Evolutionary conservation across 1,140 invertebrate genomes (phyloP).

Genomic region (Camponotus pennsylvanicus): DNA sequence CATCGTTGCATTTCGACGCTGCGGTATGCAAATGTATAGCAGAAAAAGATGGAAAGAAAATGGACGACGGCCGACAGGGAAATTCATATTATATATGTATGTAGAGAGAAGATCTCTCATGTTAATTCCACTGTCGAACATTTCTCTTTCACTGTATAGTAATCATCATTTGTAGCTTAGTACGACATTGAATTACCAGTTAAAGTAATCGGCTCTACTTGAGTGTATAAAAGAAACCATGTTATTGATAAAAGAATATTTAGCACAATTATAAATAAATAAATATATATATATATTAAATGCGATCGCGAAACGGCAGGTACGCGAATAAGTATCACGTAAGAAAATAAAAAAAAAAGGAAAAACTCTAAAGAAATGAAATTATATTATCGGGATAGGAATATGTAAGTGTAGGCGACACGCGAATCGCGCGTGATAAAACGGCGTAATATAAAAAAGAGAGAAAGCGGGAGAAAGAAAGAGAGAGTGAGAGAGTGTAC

Average conservation of each 20-base stretch:
- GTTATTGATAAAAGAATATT: slow-evolving; percentile 80
- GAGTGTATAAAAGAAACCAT: slow-evolving; percentile 81
- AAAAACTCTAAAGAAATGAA: slow-evolving; percentile 56
- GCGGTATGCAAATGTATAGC: slow-evolving; percentile 64
- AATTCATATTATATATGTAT: slow-evolving; percentile 51
- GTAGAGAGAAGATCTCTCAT: slow-evolving; percentile 68
- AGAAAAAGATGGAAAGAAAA: slow-evolving; percentile 50
- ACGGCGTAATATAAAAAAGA: slow-evolving; percentile 66
- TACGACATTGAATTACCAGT: slow-evolving; percentile 82
- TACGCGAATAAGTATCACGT: slow-evolving; percentile 51
- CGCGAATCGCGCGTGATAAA: slow-evolving; percentile 50
- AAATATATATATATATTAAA: slow-evolving; percentile 70
- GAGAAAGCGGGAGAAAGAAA: neutral
- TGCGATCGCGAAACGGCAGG: slow-evolving; percentile 72
- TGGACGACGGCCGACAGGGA: slow-evolving; percentile 72
- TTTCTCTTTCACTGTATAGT: slow-evolving; percentile 84
- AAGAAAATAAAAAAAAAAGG: slow-evolving; percentile 63
- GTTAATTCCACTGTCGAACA: slow-evolving; percentile 77
- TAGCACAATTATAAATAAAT: slow-evolving; percentile 79
- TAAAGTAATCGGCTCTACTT: slow-evolving; percentile 82
- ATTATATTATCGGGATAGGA: slow-evolving; percentile 65
- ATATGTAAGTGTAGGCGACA: slow-evolving; percentile 41
- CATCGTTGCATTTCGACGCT: slow-evolving; percentile 48
- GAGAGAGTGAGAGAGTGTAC: slow-evolving; percentile 25
- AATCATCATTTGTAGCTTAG: slow-evolving; percentile 84